Conservation (phyloP, 2,113 vertebrate species). For the Silurus asotus region DNA sequence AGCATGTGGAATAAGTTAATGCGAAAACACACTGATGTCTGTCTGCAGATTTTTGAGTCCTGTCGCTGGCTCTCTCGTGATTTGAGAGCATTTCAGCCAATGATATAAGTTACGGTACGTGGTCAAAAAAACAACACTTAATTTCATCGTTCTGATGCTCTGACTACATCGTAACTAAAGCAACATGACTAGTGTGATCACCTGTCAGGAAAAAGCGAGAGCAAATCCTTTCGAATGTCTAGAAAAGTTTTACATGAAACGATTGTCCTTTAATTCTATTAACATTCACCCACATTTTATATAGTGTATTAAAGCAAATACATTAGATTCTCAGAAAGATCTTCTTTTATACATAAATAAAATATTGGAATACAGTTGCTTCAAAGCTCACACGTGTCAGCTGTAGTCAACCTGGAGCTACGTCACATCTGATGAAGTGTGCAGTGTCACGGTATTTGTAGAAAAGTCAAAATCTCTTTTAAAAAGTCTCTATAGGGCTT, state of each 20-base stretch:
- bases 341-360: constrained; percentile 30
- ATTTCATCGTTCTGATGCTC: not conserved
- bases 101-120: not conserved
- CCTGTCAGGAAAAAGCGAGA: not conserved
- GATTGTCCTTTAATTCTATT: not conserved
- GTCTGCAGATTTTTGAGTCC: not conserved
- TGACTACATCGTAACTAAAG: not conserved
- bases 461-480: constrained; percentile 72
- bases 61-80: not conserved
- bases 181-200: not conserved
- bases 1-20: not conserved
- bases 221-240: not conserved
- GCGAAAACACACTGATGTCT: not conserved
- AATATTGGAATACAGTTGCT: constrained; percentile 68
- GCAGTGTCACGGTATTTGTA: constrained; percentile 73
- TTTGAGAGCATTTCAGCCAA: constrained; percentile 1
- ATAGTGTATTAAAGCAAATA: not conserved
- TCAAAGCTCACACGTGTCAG: constrained; percentile 69
- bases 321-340: not conserved
- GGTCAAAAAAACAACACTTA: not conserved
- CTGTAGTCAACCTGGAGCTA: constrained; percentile 50
- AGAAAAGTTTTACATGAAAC: not conserved
- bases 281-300: not conserved
- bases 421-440: constrained; percentile 75
- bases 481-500: constrained; percentile 53